Conservation (phyloP, 2,797 vertebrate genomes). For the Oreortyx pictus region DNA sequence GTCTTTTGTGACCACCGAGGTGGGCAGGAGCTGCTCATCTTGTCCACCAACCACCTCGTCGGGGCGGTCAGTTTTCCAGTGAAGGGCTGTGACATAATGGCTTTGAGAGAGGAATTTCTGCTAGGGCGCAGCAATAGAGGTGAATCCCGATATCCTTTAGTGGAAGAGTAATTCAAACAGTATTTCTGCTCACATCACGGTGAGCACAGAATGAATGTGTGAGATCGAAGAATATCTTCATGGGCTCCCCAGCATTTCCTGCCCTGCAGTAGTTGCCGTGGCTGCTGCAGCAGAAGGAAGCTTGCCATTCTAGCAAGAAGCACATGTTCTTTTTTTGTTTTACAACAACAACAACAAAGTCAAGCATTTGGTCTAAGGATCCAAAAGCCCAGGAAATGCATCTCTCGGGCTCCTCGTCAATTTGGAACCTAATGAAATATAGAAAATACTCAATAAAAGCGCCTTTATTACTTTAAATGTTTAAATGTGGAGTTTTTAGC, state of each 20-base stretch:
- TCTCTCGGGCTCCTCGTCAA: slow-evolving; percentile 84
- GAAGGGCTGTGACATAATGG: rapidly evolving
- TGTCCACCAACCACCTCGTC: not conserved
- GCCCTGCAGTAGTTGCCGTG: slow-evolving; percentile 30
- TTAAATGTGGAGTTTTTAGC: slow-evolving; percentile 90
- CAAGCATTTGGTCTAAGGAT: slow-evolving; percentile 74
- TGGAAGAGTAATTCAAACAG: not conserved
- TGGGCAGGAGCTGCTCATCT: not conserved
- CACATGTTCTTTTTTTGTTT: slow-evolving; percentile 57
- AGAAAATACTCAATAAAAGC: slow-evolving; percentile 86
- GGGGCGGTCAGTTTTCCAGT: not conserved
- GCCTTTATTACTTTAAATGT: slow-evolving; percentile 89
- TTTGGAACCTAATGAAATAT: slow-evolving; percentile 93
- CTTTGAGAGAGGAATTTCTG: slow-evolving; percentile 5
- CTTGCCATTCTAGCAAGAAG: slow-evolving; percentile 72
- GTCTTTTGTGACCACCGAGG: not conserved
- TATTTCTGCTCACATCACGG: not conserved
- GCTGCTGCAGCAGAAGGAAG: slow-evolving; percentile 44
- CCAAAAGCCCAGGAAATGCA: slow-evolving; percentile 88
- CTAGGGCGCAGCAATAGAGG: not conserved
- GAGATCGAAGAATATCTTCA: slow-evolving; percentile 7
- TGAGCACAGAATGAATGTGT: slow-evolving; percentile 14
- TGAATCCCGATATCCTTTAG: not conserved
- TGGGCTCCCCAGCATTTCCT: slow-evolving; percentile 40
- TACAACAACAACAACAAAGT: slow-evolving; percentile 53